Evolutionary conservation across 1,140 invertebrate species (phyloP).

Genomic region (Trichonephila clavata): DNA sequence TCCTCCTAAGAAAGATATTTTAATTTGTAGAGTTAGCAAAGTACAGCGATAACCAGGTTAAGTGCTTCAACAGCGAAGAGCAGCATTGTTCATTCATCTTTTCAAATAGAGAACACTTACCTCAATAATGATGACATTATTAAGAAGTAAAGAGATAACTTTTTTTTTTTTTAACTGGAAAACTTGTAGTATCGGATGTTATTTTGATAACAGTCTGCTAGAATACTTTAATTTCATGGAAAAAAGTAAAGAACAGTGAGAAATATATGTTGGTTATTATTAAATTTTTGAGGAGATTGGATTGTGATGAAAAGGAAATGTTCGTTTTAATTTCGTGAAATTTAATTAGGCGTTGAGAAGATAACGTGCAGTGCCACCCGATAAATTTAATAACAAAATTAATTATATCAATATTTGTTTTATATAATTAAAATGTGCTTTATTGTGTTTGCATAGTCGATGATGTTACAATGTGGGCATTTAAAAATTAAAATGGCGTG

Average conservation of each 20-base stretch:
- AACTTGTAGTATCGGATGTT: neutral
- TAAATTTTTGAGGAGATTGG: no score
- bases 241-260: no score
- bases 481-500: neutral
- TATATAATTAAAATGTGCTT: neutral
- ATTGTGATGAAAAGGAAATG: no score
- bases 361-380: no score
- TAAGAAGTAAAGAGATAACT: neutral
- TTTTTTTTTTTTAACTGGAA: neutral
- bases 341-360: no score
- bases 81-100: conserved; percentile 16
- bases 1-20: neutral
- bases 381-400: neutral
- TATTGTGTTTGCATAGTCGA: neutral
- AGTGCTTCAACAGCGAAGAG: neutral
- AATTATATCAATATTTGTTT: neutral
- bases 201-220: neutral
- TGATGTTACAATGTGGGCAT: neutral
- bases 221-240: no score
- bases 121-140: neutral
- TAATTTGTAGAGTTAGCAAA: conserved; percentile 32
- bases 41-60: conserved; percentile 33
- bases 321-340: no score
- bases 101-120: neutral
- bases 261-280: no score